Base-by-base conservation (phyloP, 2,888 invertebrate species). In the Eurois occulta region DNA sequence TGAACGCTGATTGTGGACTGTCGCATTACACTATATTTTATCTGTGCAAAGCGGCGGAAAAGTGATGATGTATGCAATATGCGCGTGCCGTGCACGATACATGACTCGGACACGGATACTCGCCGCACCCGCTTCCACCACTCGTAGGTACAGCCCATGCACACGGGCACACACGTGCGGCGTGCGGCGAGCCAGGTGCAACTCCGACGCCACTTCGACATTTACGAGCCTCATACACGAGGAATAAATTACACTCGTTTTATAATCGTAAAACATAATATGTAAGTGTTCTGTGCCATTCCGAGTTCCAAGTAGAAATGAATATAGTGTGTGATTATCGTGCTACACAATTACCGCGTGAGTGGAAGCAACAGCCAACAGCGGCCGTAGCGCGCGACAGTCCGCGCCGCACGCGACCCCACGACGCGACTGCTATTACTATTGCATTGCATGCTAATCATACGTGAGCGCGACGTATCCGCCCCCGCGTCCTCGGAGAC, bases 241-340 rank as follows among this genome's bases (percentile, higher is more conserved):
- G 18, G 16, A 65, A 24, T 65, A 35, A 77, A 76, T 21, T 64
- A 32, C 48, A 16, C 13, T 32, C 13, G 24, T 64, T 62, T 52
- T 41, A 52, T 46, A 60, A 75, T 52, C 62, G n/a, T 21, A 64
- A 64, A 16, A 48, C 18, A 48, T 18, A 28, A 48, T 18, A 28
- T 16, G 46, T 46, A 18, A 77, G 28, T 78, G 11, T 48, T 43
- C 28, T 43, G 24, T 32, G 41, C 24, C 35, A 38, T 58, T 38
- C 21, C 41, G 18, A 11, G 35, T 58, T 64, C 58, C 48, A 35
- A 60, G 67, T 80, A 58, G 60, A 35, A 7, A 60, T 66, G 24
- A 38, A 28, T 38, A 38, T 24, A 60, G 35, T 60, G 35, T 60
- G 43, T 60, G 28, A 62, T 79, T 81, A 74, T 81, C 35, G 24